Percentiles rank a stretch among this genome's conserved stretches.
Conservation (phyloP, 2,888 invertebrate species). For the Clusia tigrina region DNA sequence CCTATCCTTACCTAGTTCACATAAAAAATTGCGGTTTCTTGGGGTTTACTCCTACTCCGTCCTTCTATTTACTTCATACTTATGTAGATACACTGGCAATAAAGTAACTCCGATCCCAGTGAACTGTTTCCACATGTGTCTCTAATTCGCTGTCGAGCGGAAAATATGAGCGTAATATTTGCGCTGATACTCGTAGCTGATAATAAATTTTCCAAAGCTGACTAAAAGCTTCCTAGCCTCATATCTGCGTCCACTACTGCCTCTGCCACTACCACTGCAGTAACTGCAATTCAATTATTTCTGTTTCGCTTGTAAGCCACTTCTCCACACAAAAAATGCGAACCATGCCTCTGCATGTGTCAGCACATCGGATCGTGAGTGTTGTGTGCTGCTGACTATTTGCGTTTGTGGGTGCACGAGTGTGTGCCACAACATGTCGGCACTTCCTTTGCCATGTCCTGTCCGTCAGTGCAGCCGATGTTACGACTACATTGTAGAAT, state of each 20-base stretch:
- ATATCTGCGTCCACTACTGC: not conserved
- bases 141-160: not conserved
- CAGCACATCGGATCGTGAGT: not conserved
- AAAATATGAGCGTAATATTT: not conserved
- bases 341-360: not conserved
- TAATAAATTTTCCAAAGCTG: not conserved
- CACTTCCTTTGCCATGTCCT: slow-evolving; percentile 10
- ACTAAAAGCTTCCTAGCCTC: not conserved
- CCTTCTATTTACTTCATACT: no score
- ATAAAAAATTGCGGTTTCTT: no score
- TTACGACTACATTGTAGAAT: not conserved
- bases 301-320: not conserved
- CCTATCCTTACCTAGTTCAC: no score
- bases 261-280: not conserved
- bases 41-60: no score
- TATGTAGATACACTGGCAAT: no score
- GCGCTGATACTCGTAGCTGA: not conserved
- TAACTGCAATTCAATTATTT: slow-evolving; percentile 3
- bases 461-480: not conserved
- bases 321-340: not conserved
- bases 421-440: not conserved
- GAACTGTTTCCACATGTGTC: not conserved
- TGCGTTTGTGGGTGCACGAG: not conserved
- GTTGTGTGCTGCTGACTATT: not conserved
- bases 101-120: not conserved